Conservation (phyloP, 2,888 invertebrate genomes). For the Frankliniella intonsa region DNA sequence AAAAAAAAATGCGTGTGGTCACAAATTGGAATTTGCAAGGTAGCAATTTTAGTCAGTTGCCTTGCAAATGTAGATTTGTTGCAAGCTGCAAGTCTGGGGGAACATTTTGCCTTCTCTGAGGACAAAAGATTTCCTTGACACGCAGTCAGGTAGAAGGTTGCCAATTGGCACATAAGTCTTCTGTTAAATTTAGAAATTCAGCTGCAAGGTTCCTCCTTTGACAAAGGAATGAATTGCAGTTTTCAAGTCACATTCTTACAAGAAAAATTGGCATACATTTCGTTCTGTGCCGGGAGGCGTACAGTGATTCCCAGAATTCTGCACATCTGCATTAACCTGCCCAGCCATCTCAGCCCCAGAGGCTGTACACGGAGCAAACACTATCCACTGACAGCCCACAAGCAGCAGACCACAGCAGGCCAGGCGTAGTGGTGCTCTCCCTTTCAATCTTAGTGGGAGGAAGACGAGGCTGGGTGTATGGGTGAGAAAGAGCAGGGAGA, state of each 20-base stretch:
- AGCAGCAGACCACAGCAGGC: neutral
- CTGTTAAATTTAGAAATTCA: conserved; percentile 8
- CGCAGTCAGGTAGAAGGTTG: neutral
- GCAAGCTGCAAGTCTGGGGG: too few species aligned
- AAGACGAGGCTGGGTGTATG: conserved; percentile 30
- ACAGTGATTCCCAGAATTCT: neutral
- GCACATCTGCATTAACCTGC: neutral
- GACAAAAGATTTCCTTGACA: conserved; percentile 21
- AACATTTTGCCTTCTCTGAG: neutral
- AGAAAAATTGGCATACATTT: neutral
- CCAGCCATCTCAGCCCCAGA: neutral
- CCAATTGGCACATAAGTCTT: neutral
- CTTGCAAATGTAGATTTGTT: too few species aligned
- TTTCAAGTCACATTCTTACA: neutral
- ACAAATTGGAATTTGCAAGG: too few species aligned
- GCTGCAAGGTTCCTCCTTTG: neutral
- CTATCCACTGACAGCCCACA: neutral
- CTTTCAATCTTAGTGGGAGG: neutral
- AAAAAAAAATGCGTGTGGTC: too few species aligned
- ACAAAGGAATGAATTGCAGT: neutral
- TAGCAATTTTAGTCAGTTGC: too few species aligned
- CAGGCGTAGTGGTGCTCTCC: neutral
- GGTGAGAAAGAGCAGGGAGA: conserved; percentile 16
- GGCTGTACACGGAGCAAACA: neutral
- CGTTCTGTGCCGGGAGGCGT: neutral